Conservation (phyloP, 1,140 invertebrate genomes). For the Vanessa atalanta region DNA sequence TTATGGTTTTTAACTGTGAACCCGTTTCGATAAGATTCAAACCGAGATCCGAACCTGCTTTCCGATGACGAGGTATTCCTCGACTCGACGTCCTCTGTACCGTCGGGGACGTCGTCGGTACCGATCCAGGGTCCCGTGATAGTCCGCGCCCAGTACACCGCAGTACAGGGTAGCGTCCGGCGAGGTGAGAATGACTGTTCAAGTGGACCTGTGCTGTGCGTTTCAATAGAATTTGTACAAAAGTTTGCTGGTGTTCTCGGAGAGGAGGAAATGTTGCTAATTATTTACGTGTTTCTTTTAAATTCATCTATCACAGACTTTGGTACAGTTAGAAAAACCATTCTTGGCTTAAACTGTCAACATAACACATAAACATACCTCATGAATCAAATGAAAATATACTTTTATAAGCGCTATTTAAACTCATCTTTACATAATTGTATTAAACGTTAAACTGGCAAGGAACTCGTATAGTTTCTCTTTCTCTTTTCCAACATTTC, state of each 20-base stretch:
- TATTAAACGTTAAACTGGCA: too few species aligned
- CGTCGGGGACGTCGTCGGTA: constrained; percentile 44
- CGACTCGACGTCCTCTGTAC: constrained; percentile 51
- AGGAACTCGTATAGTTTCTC: too few species aligned
- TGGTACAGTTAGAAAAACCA: too few species aligned
- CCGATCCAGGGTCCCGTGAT: constrained; percentile 44
- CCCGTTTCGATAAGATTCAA: constrained; percentile 13
- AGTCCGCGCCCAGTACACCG: constrained; percentile 41
- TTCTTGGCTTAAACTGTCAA: too few species aligned
- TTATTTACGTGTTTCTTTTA: too few species aligned
- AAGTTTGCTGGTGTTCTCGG: neutral
- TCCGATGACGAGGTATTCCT: constrained; percentile 67
- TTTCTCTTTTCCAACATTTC: too few species aligned
- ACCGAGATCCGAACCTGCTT: constrained; percentile 57
- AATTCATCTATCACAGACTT: too few species aligned
- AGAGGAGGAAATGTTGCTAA: too few species aligned
- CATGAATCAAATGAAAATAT: too few species aligned
- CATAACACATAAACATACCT: too few species aligned
- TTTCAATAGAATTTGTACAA: neutral
- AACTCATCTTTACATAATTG: too few species aligned
- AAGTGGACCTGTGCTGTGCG: neutral
- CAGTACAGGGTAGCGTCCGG: constrained; percentile 40
- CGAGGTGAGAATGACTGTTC: constrained; percentile 26
- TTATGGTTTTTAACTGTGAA: neutral
- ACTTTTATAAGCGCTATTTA: too few species aligned